Evolutionary conservation across 1,140 invertebrate species (phyloP), one percentile per base, ranked within the genome.

Genomic region (Wiebesia pumilae): DNA sequence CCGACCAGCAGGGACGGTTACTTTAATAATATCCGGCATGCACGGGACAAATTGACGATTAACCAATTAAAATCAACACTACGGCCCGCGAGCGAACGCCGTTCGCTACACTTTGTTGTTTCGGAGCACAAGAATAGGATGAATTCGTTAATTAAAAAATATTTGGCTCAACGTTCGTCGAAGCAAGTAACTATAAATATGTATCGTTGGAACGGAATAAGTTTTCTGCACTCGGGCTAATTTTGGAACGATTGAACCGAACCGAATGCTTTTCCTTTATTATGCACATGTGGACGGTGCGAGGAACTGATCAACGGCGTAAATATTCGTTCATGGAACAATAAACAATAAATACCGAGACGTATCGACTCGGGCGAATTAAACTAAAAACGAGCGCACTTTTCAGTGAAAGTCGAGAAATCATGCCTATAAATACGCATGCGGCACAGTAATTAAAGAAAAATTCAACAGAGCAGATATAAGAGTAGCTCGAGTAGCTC

Each of bases 361-460:
- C 30, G 19, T 21, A 33, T 35, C 40, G 0, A 73, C 30, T 33
- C 9, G 16, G 58, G 12, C 30, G 51, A 30, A 54, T 79, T 58
- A 51, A 1, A 16, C 35, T 51, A 33, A 12, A 58, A 24, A 35
- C 58, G 33, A 6, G 38, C 35, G 27, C 21, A 27, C 62, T 71
- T 69, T 82, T 58, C 35, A 40, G 83, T 65, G 83, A 78, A 84
- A 84, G 83, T 65, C 71, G 73, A 78, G 73, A 77, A 78, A 84
- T 65, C 83, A 78, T 78, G 73, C 73, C 75, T 77, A 77, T 84
- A 84, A 84, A 84, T 84, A 78, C 51, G 24, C 51, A 40, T 82
- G n/a, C 40, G 24, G 21, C 51, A 71, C 38, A 82, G 35, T 30
- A 83, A 40, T 83, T 35, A 73, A 30, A 3, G 14, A 14, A 67